These are phyloP conservation scores for Hiodon tergisus DNA, from an alignment of 2,113 vertebrate species.

Conservation along the genomic window DNA sequence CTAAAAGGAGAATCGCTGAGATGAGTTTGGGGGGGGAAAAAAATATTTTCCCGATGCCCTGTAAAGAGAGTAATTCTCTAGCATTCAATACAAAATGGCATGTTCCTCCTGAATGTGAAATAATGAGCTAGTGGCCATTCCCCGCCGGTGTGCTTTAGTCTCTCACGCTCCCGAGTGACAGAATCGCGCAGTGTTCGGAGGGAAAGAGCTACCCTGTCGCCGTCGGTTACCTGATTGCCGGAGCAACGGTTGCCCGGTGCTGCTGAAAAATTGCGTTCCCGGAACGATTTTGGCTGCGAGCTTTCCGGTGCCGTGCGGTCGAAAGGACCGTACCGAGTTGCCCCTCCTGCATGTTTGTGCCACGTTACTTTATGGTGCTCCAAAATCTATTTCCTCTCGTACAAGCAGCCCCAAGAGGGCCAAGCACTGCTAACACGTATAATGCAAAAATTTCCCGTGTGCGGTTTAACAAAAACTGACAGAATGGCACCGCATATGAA, in stretches of 20 bases:
- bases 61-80: slow-evolving; percentile 41
- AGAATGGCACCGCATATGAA: neutral
- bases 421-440: too few relatives aligned
- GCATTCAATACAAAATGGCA: slow-evolving; percentile 45
- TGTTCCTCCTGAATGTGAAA: slow-evolving; percentile 40
- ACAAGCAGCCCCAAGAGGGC: neutral
- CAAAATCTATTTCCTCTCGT: neutral
- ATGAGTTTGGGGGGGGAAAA: slow-evolving; percentile 13
- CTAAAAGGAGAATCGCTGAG: neutral
- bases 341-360: neutral
- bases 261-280: too few relatives aligned
- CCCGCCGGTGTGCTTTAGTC: slow-evolving; percentile 33
- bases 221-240: too few relatives aligned
- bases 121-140: slow-evolving; percentile 47
- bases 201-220: too few relatives aligned
- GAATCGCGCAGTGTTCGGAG: too few relatives aligned
- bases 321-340: neutral
- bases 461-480: neutral
- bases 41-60: slow-evolving; percentile 32
- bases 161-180: neutral
- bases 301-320: neutral
- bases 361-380: neutral
- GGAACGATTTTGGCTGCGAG: too few relatives aligned
- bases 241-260: too few relatives aligned
- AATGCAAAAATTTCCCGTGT: neutral